Evolutionary conservation across 2,113 vertebrate genomes (phyloP).

Genomic region (Eclectus roratus): DNA sequence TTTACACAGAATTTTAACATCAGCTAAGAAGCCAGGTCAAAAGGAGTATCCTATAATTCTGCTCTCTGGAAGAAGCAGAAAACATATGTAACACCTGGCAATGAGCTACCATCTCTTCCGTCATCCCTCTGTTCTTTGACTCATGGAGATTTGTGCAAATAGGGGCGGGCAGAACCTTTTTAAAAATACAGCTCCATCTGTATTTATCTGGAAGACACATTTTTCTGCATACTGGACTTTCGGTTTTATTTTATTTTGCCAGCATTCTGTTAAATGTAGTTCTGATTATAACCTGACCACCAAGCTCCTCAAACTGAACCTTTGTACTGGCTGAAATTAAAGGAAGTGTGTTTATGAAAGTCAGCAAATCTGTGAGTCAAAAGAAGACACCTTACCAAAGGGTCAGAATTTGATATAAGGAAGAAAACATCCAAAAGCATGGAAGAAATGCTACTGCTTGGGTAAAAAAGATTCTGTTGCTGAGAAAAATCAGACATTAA

Average conservation of each 20-base stretch:
- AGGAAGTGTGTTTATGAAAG: slow-evolving; percentile 66
- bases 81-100: not conserved
- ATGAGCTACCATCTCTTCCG: not conserved
- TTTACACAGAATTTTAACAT: not conserved
- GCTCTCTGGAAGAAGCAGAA: not conserved
- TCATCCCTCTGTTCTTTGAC: not conserved
- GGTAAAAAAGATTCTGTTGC: slow-evolving; percentile 62
- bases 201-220: slow-evolving; percentile 43
- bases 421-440: slow-evolving; percentile 60
- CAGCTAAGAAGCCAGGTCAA: not conserved
- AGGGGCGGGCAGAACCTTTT: not conserved
- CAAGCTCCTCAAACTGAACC: slow-evolving; percentile 54
- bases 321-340: slow-evolving; percentile 67
- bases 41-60: not conserved
- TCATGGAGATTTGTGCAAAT: slow-evolving; percentile 8
- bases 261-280: slow-evolving; percentile 26
- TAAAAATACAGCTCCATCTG: not conserved
- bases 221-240: slow-evolving; percentile 11
- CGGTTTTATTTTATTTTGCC: slow-evolving; percentile 47
- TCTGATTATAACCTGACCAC: slow-evolving; percentile 65
- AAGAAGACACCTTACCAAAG: slow-evolving; percentile 70
- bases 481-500: slow-evolving; percentile 71
- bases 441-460: slow-evolving; percentile 59
- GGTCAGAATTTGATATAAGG: slow-evolving; percentile 75
- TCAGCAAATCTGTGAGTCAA: slow-evolving; percentile 75